Evolutionary conservation across 2,888 invertebrate species (phyloP), one percentile per base, ranked within the genome.

Genomic region (Crematogaster levior): DNA sequence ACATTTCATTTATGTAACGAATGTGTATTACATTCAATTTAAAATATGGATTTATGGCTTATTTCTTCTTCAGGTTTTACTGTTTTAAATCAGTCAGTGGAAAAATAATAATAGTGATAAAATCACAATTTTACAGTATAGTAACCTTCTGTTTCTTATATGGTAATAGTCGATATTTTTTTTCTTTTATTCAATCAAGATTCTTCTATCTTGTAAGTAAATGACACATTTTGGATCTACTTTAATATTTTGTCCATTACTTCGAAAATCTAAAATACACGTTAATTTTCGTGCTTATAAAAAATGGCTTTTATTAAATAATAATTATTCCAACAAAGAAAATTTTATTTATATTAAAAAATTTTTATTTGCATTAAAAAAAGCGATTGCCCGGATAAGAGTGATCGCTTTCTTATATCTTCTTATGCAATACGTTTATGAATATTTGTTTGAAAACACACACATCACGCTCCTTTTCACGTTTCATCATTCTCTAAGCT

Each of bases 401-500:
- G 48, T 12, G 27, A 65, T 66, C 63, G 27, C 48, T 21, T 65
- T 46, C 65, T 66, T 53, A 24, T 65, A 40, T 30, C 3, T 27
- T 27, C 74, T 79, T 90, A 89, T 87, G 89, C 87, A 89, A 46
- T 79, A 56, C 24, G 24, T 46, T 58, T 79, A 79, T 56, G 56
- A 79, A 90, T 82, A 85, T 87, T 92, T 91, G 89, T 89, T 79
- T 70, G 46, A 79, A 58, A 82, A 84, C 88, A n/a, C n/a, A n/a
- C n/a, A n/a, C n/a, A 88, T 73, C 87, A 68, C 86, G 89, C 37
- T 88, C 86, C 53, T 70, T 84, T 88, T 86, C 85, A 86, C 84
- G 85, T 81, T 89, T 91, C 87, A 89, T 90, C 89, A 84, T 46
- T 91, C 81, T 75, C 85, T 85, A 87, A 90, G 89, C 88, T 90